phyloP scores from a whole-genome alignment of 2,113 vertebrate species.

The Formicarius rufipectus region DNA sequence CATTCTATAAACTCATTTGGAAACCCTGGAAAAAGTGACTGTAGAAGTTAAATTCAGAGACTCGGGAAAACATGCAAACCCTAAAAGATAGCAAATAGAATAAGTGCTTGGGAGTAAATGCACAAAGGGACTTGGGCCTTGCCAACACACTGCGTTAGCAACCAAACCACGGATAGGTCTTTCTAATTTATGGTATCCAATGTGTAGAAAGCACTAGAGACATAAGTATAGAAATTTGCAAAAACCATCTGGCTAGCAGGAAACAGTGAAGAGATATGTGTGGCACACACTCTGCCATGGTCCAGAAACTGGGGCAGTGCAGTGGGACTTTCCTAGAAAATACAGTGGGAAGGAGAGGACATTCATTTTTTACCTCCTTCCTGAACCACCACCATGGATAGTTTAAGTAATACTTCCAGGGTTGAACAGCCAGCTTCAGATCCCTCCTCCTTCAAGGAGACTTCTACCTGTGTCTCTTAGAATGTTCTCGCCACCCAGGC shows the following conservation, averaged over 20 bases:
- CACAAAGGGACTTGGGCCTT: not conserved
- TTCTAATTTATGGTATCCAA: not conserved
- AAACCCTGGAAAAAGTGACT: not conserved
- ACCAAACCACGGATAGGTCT: not conserved
- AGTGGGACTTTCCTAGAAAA: not conserved
- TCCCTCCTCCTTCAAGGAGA: fast-evolving
- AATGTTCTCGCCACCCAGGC: not conserved
- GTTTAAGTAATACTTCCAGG: not conserved
- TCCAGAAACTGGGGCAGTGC: not conserved
- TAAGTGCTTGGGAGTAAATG: not conserved
- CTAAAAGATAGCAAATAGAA: not conserved
- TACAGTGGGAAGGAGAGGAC: not conserved
- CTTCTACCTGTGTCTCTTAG: not conserved
- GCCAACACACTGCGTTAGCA: not conserved
- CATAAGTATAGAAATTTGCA: not conserved
- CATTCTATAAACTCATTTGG: not conserved
- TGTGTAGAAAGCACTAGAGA: not conserved
- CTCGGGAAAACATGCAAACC: not conserved
- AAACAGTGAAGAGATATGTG: not conserved
- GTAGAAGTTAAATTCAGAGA: not conserved
- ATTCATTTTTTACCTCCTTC: not conserved
- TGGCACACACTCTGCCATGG: not conserved
- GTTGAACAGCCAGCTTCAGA: not conserved
- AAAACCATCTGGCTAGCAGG: not conserved
- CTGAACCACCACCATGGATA: not conserved